These are phyloP conservation scores for Biston betularia DNA, from an alignment of 2,888 invertebrate species.

Conservation along the genomic window DNA sequence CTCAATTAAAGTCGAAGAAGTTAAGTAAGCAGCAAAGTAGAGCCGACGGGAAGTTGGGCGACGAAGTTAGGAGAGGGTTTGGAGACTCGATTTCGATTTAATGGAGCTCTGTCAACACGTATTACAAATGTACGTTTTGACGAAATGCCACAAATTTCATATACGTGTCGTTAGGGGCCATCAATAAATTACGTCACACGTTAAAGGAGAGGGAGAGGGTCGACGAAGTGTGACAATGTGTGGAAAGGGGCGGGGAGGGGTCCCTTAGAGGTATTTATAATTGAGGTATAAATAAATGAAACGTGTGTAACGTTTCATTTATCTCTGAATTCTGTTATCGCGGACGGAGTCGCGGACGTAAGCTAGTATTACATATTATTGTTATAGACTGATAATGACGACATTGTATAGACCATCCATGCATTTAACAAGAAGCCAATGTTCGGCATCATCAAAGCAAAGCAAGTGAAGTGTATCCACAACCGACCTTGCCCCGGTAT, in stretches of 20 bases:
- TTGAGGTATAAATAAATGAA: no score
- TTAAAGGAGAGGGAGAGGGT: no score
- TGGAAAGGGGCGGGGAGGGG: no score
- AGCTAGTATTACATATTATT: no score
- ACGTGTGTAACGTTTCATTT: no score
- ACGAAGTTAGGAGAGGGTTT: constrained; percentile 17
- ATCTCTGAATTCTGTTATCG: no score
- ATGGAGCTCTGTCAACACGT: constrained; percentile 1
- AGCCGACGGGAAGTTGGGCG: constrained; percentile 13
- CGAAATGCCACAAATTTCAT: background rate
- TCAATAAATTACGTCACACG: no score
- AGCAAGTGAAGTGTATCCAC: constrained; percentile 12
- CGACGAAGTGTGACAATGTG: no score
- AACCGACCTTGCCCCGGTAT: constrained; percentile 28
- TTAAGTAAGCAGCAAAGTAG: constrained; percentile 19
- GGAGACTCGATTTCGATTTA: constrained; percentile 17
- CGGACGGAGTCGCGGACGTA: no score
- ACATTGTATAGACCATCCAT: background rate
- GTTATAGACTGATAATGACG: background rate
- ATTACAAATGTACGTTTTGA: background rate
- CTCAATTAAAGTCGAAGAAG: constrained; percentile 14
- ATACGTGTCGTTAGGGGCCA: no score
- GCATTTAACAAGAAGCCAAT: background rate
- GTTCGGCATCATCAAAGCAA: constrained; percentile 20
- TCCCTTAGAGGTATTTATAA: no score